Evolutionary conservation across 1,140 invertebrate genomes (phyloP), one percentile per base, ranked within the genome.

Genomic region (Vanessa tameamea): DNA sequence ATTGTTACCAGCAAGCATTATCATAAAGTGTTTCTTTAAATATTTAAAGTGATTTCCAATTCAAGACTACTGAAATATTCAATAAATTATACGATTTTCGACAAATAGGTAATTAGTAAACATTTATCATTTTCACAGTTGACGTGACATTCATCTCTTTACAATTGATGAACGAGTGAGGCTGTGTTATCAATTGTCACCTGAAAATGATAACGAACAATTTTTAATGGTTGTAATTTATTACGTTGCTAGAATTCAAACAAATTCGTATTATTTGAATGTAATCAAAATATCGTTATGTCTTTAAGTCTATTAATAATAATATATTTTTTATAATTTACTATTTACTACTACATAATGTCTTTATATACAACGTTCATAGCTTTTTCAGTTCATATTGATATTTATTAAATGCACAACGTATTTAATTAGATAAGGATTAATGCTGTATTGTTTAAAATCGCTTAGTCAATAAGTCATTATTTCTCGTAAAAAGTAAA

Each of bases 161-260:
- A 66, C 64, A 66, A 66, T 66, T 66, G 64, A 66, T 66, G 64
- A 66, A 51, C 64, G 64, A 51, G 14, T 51, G 48, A 66, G 23
- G 64, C 20, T 47, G 16, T 66, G 64, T 66, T 50, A 66, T 66
- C 64, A 66, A 50, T 66, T 66, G 26, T 51, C n/a, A 48, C 15
- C 43, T 7, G 64, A 43, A 20, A 66, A 66, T 26, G 47, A 51
- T 51, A 50, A 51, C 20, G 47, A 47, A 51, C 20, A 66, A n/a
- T 26, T 66, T 66, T 65, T 51, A 51, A 64, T 47, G 43, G 13
- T 48, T 11, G 43, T 20, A 20, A 64, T 64, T 48, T 64, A 13
- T 47, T 48, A 64, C 63, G 23, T 9, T 15, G 16, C 9, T 55
- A 20, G 1, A 55, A 4, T 55, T 63, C 12, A 63, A 63, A 15